These are phyloP conservation scores for Sphecodes monilicornis DNA, from an alignment of 2,888 invertebrate genomes.

Conservation along the genomic window DNA sequence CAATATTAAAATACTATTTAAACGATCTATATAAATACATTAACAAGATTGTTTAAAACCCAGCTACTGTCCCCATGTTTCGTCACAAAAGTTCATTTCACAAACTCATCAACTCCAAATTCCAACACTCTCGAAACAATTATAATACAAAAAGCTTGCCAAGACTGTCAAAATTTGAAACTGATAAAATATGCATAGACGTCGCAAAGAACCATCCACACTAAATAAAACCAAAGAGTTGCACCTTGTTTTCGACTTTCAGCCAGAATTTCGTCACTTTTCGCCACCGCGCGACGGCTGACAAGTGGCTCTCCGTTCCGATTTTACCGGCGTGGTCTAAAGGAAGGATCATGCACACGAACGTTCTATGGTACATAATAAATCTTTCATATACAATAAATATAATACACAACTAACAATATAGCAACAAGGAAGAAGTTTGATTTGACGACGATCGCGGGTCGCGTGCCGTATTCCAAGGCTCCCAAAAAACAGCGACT, in stretches of 20 bases:
- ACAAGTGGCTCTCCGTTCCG: too few species aligned
- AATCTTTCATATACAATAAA: conserved; percentile 50
- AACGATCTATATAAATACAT: neutral
- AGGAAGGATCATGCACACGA: conserved; percentile 37
- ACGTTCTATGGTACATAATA: conserved; percentile 22
- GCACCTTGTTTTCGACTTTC: neutral
- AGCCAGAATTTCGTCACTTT: neutral
- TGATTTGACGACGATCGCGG: conserved; percentile 39
- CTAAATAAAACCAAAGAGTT: neutral
- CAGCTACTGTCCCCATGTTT: neutral
- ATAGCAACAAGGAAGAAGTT: conserved; percentile 57
- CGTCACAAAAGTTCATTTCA: neutral
- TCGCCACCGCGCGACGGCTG: neutral
- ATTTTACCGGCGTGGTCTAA: neutral
- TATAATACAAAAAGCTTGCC: neutral
- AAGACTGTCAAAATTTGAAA: neutral
- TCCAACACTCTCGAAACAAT: neutral
- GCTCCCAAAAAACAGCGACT: neutral
- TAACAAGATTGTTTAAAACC: neutral
- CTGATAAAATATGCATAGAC: neutral
- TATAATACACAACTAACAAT: conserved; percentile 55
- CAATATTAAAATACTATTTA: neutral
- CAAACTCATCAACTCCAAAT: neutral
- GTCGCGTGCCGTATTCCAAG: conserved; percentile 27
- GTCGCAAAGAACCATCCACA: neutral